phyloP scores from a whole-genome alignment of 2,797 vertebrate species.

The Limosa lapponica region DNA sequence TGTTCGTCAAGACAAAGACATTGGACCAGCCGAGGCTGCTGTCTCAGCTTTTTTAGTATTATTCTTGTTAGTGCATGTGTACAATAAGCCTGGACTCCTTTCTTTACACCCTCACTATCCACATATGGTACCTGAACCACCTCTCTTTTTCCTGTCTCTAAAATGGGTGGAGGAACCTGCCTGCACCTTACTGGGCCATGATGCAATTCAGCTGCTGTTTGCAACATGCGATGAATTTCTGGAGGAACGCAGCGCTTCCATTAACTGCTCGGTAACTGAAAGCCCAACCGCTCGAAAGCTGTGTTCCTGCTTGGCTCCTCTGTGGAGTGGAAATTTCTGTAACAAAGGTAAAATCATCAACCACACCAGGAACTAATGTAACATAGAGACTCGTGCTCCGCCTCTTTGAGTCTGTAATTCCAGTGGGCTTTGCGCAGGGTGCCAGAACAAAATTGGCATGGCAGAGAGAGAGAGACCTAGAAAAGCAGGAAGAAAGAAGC shows the following conservation, averaged over 20 bases:
- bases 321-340: background rate
- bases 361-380: background rate
- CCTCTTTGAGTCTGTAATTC: background rate
- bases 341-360: constrained; percentile 6
- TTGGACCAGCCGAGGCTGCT: background rate
- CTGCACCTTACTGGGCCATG: background rate
- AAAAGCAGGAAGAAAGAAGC: background rate
- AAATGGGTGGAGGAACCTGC: background rate
- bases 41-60: background rate
- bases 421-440: accelerated
- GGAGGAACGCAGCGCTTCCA: background rate
- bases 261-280: background rate
- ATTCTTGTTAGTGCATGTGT: too few species aligned
- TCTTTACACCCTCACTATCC: background rate
- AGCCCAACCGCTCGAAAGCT: background rate
- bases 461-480: background rate
- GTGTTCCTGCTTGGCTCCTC: background rate
- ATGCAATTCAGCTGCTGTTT: background rate
- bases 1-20: background rate
- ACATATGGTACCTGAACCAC: background rate
- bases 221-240: background rate
- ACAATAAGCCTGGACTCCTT: background rate
- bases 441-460: background rate
- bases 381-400: background rate
- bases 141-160: background rate